A percentile compares a stretch with the other conserved stretches of the same genome.
phyloP scores from a whole-genome alignment of 2,888 invertebrate genomes.

The Brachynemurus nebulosus region DNA sequence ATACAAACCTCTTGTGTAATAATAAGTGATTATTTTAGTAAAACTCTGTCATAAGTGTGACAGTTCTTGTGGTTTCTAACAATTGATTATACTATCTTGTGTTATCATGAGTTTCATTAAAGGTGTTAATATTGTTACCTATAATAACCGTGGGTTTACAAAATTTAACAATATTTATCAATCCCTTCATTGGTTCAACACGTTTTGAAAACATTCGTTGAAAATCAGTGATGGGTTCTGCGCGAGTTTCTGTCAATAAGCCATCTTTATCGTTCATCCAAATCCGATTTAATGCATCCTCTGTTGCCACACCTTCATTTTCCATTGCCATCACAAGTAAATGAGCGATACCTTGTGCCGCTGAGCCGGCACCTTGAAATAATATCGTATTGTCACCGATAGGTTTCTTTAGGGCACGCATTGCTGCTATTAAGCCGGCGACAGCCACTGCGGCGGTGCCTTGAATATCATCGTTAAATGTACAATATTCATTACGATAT shows the following conservation, averaged over 20 bases:
- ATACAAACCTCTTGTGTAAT: too few relatives aligned
- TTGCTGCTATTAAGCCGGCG: conserved; percentile 76
- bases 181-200: conserved; percentile 58
- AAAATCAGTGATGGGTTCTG: conserved; percentile 52
- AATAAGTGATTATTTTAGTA: too few relatives aligned
- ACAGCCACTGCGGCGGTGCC: conserved; percentile 94
- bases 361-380: conserved; percentile 84
- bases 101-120: background rate
- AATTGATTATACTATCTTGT: too few relatives aligned
- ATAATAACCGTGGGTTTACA: conserved; percentile 81
- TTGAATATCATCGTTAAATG: conserved; percentile 98
- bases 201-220: conserved; percentile 65
- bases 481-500: conserved; percentile 84
- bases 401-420: conserved; percentile 61
- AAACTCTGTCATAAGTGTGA: too few relatives aligned
- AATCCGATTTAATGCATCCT: conserved; percentile 75
- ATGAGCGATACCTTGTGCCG: conserved; percentile 85
- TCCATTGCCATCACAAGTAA: conserved; percentile 82
- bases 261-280: conserved; percentile 95
- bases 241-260: conserved; percentile 57
- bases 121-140: conserved; percentile 41
- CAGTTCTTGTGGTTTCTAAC: too few relatives aligned
- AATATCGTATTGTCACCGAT: conserved; percentile 78
- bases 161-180: conserved; percentile 64
- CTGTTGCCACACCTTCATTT: conserved; percentile 40